These are phyloP conservation scores for Polyodon spathula DNA, from an alignment of 2,113 vertebrate genomes.

Conservation along the genomic window DNA sequence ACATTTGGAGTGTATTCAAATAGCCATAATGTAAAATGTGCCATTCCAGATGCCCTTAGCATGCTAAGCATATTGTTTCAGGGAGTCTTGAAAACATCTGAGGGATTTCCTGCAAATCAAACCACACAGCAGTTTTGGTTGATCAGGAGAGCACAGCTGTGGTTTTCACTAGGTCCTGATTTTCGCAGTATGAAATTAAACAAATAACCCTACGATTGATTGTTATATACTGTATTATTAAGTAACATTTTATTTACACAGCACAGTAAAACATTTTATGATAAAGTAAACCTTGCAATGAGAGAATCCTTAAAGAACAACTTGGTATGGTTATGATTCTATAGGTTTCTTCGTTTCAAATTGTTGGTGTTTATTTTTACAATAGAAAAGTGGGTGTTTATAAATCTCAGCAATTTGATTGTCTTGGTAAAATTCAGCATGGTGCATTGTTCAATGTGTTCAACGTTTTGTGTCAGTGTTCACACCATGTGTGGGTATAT, in stretches of 20 bases:
- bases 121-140: neutral
- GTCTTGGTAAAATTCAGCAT: too few relatives aligned
- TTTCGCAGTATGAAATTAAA: neutral
- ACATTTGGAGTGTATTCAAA: neutral
- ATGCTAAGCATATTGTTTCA: slow-evolving; percentile 8
- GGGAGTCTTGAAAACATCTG: slow-evolving; percentile 16
- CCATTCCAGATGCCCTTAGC: neutral
- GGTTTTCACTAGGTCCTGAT: neutral
- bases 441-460: too few relatives aligned
- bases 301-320: too few relatives aligned
- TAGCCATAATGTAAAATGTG: neutral
- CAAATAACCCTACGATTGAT: neutral
- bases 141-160: neutral
- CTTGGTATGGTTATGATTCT: too few relatives aligned
- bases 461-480: too few relatives aligned
- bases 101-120: slow-evolving; percentile 21
- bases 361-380: too few relatives aligned
- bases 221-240: neutral
- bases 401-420: too few relatives aligned
- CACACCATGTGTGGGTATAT: too few relatives aligned
- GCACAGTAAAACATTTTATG: too few relatives aligned
- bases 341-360: too few relatives aligned
- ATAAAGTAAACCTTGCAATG: too few relatives aligned
- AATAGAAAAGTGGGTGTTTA: too few relatives aligned
- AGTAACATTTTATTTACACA: neutral